Conservation (phyloP, 2,113 vertebrate genomes). For the Pomatorhinus ruficollis region DNA sequence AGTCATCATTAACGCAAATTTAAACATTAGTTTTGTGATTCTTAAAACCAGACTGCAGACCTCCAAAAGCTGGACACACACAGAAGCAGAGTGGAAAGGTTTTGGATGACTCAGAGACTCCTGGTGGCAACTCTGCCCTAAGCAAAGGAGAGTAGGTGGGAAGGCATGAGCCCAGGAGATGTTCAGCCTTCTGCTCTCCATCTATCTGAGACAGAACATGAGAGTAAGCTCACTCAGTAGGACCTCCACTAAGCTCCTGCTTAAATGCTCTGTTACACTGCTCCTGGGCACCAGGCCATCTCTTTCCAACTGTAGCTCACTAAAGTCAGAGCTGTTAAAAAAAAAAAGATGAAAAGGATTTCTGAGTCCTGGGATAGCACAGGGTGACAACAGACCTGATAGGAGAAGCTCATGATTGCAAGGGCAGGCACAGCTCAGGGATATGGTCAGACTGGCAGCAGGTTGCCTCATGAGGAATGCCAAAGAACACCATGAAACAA, state of each 20-base stretch:
- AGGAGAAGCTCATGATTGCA: background rate
- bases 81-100: background rate
- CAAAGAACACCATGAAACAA: background rate
- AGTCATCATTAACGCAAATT: background rate
- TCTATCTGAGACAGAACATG: background rate
- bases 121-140: background rate
- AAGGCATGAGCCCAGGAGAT: background rate
- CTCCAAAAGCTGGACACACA: background rate
- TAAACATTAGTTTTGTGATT: background rate
- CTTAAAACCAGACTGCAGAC: background rate
- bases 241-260: background rate
- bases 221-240: background rate
- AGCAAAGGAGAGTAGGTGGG: background rate
- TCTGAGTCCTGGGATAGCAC: background rate
- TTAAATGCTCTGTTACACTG: background rate
- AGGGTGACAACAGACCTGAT: background rate
- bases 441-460: accelerated
- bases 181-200: background rate
- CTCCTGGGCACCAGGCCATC: background rate
- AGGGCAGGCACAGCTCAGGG: background rate
- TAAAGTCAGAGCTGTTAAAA: background rate
- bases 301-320: background rate
- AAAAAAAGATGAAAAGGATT: background rate
- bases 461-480: background rate
- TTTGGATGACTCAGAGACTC: background rate